Evolutionary conservation across 2,888 invertebrate species (phyloP), one percentile per base, ranked within the genome.

Genomic region (Rhamphomyia laevipes): DNA sequence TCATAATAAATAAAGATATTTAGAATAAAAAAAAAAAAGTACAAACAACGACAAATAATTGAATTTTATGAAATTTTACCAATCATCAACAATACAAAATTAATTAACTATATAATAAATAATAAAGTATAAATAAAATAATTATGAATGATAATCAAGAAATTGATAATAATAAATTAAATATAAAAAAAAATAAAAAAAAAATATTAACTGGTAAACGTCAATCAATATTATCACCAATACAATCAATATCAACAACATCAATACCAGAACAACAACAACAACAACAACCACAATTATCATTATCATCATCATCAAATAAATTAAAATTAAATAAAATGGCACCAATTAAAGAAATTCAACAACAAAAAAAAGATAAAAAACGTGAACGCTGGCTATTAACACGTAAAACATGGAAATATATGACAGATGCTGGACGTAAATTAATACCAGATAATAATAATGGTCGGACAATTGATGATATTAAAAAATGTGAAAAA

Each of bases 351-450:
- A 40, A 40, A 40, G 40, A 40, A 10, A 21, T 21, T 5, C 21
- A 21, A 21, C 21, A 21, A 21, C 16, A 38, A 35, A 63, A 63
- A 15, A 59, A 63, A 18, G 59, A 61, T 35, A 63, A 65, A 49
- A 61, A 61, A 17, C 55, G 58, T 1, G 90, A 90, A 69, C 78
- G 90, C 67, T 91, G 90, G 90, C 74, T 90, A 52, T 75, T 90
- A 51, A 90, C 90, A 42, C 74, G 90, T 51, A 90, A 91, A 72
- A 90, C 90, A 44, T 90, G 90, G 90, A 77, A 87, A 59, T 90
- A 90, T 69, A 91, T 91, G 90, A 81, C 88, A n/a, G 90, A 90
- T 59, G 88, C 89, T 30, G 90, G 90, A 42, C 80, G 86, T 51
- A 84, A 85, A 63, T 75, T 91, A 46, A 82, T 90, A 50, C 90